These are phyloP conservation scores for Lytechinus pictus DNA, from an alignment of 35 echinoderm and acorn worm species.

Conservation along the genomic window DNA sequence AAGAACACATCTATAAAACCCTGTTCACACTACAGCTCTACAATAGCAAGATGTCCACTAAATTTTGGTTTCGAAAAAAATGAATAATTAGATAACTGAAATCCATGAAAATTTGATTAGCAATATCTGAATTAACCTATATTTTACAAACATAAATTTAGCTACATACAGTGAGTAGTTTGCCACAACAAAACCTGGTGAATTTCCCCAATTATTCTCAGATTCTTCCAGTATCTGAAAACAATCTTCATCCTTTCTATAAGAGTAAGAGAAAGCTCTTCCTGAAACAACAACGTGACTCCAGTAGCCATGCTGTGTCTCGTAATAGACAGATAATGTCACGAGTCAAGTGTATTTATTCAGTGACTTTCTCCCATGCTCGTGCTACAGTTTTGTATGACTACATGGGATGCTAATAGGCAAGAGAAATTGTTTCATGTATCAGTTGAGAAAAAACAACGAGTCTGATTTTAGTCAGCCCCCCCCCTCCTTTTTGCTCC, in stretches of 20 bases:
- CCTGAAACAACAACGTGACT: not conserved
- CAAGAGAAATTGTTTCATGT: constrained; percentile 19
- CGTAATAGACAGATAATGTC: not conserved
- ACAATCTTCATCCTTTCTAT: not conserved
- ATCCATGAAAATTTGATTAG: not conserved
- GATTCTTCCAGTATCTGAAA: not conserved
- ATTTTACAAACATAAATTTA: not conserved
- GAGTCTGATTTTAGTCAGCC: not conserved
- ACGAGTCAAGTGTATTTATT: not conserved
- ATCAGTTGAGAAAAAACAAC: not conserved
- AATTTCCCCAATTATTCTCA: not conserved
- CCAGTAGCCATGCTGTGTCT: not conserved
- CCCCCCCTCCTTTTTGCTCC: too few relatives aligned
- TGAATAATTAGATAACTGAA: not conserved
- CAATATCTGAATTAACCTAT: not conserved
- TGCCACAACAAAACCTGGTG: not conserved
- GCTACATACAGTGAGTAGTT: not conserved
- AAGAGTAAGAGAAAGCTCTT: not conserved
- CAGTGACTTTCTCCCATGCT: not conserved
- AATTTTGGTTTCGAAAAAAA: too few relatives aligned
- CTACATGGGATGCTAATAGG: not conserved
- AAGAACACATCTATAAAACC: too few relatives aligned
- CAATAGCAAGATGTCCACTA: too few relatives aligned
- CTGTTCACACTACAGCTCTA: too few relatives aligned
- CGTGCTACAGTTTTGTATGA: not conserved